Conservation (phyloP, 2,888 invertebrate genomes). For the Andrena fulva region DNA sequence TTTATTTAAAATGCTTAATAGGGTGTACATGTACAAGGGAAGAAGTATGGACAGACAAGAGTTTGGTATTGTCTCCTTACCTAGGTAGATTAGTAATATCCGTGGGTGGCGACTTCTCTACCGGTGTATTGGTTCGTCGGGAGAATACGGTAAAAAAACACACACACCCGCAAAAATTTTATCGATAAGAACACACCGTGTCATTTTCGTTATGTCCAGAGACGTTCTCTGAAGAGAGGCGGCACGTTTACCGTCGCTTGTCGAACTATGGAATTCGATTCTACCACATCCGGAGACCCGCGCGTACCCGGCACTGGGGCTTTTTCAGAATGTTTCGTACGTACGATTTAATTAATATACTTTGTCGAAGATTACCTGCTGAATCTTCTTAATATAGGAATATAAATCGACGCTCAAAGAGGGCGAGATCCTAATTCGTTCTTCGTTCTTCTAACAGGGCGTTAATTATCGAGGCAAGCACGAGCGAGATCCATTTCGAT, state of each 20-base stretch:
- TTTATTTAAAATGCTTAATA: slow-evolving; percentile 81
- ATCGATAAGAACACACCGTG: slow-evolving; percentile 52
- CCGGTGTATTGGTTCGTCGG: slow-evolving; percentile 62
- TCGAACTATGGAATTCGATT: slow-evolving; percentile 21
- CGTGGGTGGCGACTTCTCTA: slow-evolving; percentile 68
- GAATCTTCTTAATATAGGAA: slow-evolving; percentile 78
- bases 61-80: slow-evolving; percentile 77
- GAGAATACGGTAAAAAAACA: slow-evolving; percentile 54
- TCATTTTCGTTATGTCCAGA: slow-evolving; percentile 39
- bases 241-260: slow-evolving; percentile 59
- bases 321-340: slow-evolving; percentile 34
- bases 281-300: slow-evolving; percentile 28
- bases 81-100: slow-evolving; percentile 79
- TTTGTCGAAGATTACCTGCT: slow-evolving; percentile 80
- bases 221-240: slow-evolving; percentile 33
- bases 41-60: slow-evolving; percentile 80
- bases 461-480: slow-evolving; percentile 56
- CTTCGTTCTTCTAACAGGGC: slow-evolving; percentile 70
- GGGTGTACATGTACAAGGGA: slow-evolving; percentile 83
- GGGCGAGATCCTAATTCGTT: slow-evolving; percentile 57
- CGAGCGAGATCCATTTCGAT: slow-evolving; percentile 48
- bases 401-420: slow-evolving; percentile 69
- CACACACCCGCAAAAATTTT: slow-evolving; percentile 57
- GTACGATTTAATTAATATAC: slow-evolving; percentile 73
- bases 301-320: slow-evolving; percentile 48